Evolutionary conservation across 2,797 vertebrate genomes (phyloP), one percentile per base, ranked within the genome.

Genomic region (Schizopygopsis malacanthus): DNA sequence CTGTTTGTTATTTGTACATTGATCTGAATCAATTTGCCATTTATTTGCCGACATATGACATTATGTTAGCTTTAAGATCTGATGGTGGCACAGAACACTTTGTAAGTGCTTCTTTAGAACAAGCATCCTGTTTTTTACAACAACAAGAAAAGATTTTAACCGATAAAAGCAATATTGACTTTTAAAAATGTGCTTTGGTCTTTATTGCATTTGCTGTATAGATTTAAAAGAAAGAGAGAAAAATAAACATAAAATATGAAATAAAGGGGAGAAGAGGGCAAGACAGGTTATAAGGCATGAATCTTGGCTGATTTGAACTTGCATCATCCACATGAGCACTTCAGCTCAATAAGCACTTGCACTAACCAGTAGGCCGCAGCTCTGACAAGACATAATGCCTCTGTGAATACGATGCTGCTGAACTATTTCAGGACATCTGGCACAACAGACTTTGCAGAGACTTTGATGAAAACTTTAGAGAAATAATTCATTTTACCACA

Each of bases 401-500:
- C 78, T 50, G 22, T 43, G 22, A 82, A 47, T 75, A 73, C 73
- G 54, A 82, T 45, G 9, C 10, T 33, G 15, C 15, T 59, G 1
- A 73, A 61, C 6, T 54, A 33, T 56, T 70, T 54, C 28, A 54
- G 12, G 47, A 70, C 28, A 81, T 52, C 43, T 37, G n/a, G 20
- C 33, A 16, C 10, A n/a, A n/a, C 78, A 33, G 63, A 15, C 61
- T 33, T 65, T 65, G 6, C 12, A 80, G 61, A 69, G 12, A n/a
- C 67, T 43, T 71, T 72, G 37, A 82, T 59, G 22, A 82, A 61
- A 61, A 72, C 39, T 73, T 39, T n/a, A 72, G 15, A 28, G 69
- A 43, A 61, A 82, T 82, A 54, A 72, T 33, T 73, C 2, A 73
- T 82, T 45, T 45, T 33, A 33, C 39, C 3, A 25, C 69, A 82